Conservation (phyloP, 2,113 vertebrate species). For the Thermophis baileyi region DNA sequence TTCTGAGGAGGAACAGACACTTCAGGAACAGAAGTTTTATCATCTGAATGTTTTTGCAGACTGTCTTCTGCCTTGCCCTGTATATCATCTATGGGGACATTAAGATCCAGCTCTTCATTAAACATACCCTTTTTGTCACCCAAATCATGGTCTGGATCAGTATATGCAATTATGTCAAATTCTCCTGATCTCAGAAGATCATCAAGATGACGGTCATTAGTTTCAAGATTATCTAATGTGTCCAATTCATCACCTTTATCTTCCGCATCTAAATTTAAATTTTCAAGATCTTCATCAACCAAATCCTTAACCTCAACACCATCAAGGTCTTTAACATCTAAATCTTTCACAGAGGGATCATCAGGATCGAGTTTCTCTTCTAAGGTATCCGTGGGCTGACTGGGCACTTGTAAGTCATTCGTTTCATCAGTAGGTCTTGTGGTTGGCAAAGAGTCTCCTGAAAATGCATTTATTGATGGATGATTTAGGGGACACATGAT, state of each 20-base stretch:
- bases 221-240: conserved; percentile 80
- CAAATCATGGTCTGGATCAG: conserved; percentile 91
- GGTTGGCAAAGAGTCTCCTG: conserved; percentile 68
- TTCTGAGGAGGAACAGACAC: conserved; percentile 64
- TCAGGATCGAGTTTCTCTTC: conserved; percentile 91
- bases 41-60: conserved; percentile 63
- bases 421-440: conserved; percentile 61
- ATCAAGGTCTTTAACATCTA: conserved; percentile 86
- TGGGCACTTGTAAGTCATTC: conserved; percentile 54
- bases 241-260: conserved; percentile 94
- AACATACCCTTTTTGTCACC: conserved; percentile 97
- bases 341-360: conserved; percentile 90
- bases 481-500: conserved; percentile 81
- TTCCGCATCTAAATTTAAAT: conserved; percentile 90
- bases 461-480: conserved; percentile 74
- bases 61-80: conserved; percentile 61
- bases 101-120: conserved; percentile 90
- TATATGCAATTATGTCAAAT: conserved; percentile 96
- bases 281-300: conserved; percentile 92
- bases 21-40: conserved; percentile 46
- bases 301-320: conserved; percentile 93
- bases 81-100: conserved; percentile 81
- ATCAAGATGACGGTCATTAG: conserved; percentile 90
- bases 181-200: conserved; percentile 91
- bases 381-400: conserved; percentile 70